phyloP scores from a whole-genome alignment of 2,113 vertebrate genomes.

The Perognathus longimembris region DNA sequence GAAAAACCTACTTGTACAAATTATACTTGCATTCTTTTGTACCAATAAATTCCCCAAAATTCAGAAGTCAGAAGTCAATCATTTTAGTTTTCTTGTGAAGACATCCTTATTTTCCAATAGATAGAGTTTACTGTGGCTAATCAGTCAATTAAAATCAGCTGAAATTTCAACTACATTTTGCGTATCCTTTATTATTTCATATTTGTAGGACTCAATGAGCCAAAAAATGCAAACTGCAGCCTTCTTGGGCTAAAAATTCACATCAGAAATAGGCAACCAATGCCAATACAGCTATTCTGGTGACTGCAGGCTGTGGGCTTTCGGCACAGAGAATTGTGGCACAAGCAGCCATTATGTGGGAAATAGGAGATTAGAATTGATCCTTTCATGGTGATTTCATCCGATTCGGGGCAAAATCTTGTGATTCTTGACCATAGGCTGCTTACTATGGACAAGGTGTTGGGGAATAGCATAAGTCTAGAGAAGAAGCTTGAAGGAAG shows the following conservation, averaged over 20 bases:
- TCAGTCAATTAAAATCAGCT: background rate
- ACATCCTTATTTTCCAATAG: background rate
- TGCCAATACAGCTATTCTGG: no score
- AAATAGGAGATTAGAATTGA: background rate
- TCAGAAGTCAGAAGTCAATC: background rate
- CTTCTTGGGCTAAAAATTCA: no score
- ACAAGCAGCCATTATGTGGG: background rate
- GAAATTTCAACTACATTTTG: background rate
- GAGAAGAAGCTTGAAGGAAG: background rate
- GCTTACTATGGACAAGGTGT: background rate
- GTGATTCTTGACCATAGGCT: background rate
- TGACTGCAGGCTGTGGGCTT: no score
- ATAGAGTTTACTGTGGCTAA: background rate
- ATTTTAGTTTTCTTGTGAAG: background rate
- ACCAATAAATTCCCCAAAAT: background rate
- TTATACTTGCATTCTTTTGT: background rate
- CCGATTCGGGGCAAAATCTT: no score
- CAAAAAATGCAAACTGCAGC: background rate
- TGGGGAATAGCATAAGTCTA: no score
- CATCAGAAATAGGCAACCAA: background rate
- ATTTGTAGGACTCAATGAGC: background rate
- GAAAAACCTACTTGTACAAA: background rate
- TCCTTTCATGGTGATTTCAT: background rate
- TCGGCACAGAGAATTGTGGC: background rate
- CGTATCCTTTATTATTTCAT: background rate